Base-by-base conservation (phyloP, 2,113 vertebrate species). In the Misgurnus anguillicaudatus region DNA sequence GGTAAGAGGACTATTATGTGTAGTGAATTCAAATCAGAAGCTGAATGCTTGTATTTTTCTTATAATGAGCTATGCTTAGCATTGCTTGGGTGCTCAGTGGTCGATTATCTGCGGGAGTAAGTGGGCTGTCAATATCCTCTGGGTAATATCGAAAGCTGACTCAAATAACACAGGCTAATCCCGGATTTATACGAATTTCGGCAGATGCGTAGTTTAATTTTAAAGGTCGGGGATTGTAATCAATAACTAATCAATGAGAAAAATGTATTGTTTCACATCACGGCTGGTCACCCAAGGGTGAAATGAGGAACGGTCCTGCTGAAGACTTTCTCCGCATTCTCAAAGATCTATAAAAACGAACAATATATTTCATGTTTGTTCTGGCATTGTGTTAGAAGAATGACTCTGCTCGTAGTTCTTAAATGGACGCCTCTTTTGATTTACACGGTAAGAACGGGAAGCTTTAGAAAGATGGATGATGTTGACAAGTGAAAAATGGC, bases 381-480 rank as follows among this genome's bases (percentile, higher is more conserved):
- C 74, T 76, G 74, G 60, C 74, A 39, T 76, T 53, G 45, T 76
- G 73, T 38, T 14, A 76, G 74, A 76, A 76, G 61, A 76, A 76
- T 64, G 74, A 76, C 60, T 21, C 24, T 21, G 24, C 14, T 64
- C 74, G 24, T 53, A 76, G 5, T 76, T 76, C 61, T 76, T 76
- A 76, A 76, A 76, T 64, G 61, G 45, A 38, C 24, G 17, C 45
- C 24, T 16, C 45, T 64, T 64, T 76, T 76, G 74, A 76, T 63
- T 76, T 76, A 76, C 74, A 76, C 61, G 24, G 5, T 24, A 38
- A 64, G 58, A 64, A 76, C 38, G 53, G 51, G 74, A 65, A 65
- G 58, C 74, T 76, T 42, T 51, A 9, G 13, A 64, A 76, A 64
- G 74, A 76, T 21, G n/a, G 61, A 76, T 76, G 74, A 17, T 14